Conservation (phyloP, 2,113 vertebrate genomes). For the Rhynchopsitta pachyrhyncha region DNA sequence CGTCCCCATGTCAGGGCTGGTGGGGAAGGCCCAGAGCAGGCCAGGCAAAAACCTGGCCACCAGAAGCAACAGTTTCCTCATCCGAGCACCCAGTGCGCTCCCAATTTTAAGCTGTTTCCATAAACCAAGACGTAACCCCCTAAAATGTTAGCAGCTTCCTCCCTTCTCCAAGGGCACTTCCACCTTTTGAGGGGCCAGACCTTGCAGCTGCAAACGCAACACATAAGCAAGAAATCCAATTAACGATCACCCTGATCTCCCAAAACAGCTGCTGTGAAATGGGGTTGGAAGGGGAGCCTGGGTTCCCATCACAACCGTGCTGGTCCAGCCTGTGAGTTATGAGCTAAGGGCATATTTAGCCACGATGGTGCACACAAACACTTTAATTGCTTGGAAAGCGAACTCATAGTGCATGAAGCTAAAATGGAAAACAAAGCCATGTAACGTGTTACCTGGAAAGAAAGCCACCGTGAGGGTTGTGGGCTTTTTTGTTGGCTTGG, state of each 20-base stretch:
- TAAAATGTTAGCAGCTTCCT: neutral
- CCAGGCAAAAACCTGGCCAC: neutral
- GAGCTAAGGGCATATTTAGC: neutral
- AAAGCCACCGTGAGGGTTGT: neutral
- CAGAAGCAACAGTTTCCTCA: neutral
- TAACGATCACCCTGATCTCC: neutral
- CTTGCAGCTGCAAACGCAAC: neutral
- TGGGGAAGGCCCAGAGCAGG: neutral
- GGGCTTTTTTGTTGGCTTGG: neutral
- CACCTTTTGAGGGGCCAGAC: neutral
- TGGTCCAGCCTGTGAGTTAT: neutral
- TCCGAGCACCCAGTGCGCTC: fast-evolving
- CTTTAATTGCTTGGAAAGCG: neutral
- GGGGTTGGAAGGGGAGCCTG: conserved; percentile 6
- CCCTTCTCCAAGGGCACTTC: neutral
- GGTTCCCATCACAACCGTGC: neutral
- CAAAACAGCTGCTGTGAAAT: neutral
- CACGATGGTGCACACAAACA: neutral
- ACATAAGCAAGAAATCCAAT: neutral
- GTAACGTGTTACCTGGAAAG: neutral
- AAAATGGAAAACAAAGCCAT: neutral
- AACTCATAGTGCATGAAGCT: neutral
- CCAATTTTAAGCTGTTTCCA: neutral
- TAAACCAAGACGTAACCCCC: fast-evolving
- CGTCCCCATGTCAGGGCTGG: fast-evolving